These are phyloP conservation scores for Clarias laeviceps DNA, from an alignment of 2,797 vertebrate genomes.

Conservation along the genomic window DNA sequence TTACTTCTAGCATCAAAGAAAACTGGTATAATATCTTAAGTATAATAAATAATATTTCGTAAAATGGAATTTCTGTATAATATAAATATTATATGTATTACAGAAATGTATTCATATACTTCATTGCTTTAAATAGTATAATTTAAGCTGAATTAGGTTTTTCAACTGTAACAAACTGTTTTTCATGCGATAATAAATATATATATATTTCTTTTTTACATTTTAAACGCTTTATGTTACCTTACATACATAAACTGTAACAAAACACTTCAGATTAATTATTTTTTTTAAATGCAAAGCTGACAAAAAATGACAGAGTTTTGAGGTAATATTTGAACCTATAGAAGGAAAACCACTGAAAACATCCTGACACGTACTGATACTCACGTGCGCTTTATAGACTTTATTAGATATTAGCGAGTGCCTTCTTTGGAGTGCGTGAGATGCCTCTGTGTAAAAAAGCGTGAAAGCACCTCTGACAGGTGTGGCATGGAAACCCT, in stretches of 20 bases:
- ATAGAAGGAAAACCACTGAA: neutral
- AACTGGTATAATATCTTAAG: neutral
- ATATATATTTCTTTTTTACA: too few species aligned
- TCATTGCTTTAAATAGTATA: neutral
- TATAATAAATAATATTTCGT: neutral
- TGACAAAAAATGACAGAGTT: neutral
- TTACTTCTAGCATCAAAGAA: neutral
- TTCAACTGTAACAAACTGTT: too few species aligned
- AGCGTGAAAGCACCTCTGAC: neutral
- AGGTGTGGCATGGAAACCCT: neutral
- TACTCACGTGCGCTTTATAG: neutral
- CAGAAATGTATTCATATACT: neutral
- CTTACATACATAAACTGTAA: neutral
- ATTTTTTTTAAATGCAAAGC: neutral
- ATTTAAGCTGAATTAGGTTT: neutral
- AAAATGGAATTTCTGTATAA: neutral
- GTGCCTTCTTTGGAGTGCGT: neutral
- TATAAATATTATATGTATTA: neutral
- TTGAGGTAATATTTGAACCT: neutral
- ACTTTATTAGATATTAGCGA: neutral
- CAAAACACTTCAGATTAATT: neutral
- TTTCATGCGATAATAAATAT: neutral
- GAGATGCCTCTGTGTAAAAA: neutral
- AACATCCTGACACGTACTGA: neutral
- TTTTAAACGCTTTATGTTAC: neutral